phyloP scores from a whole-genome alignment of 2,888 invertebrate genomes.

The Synergus gifuensis region DNA sequence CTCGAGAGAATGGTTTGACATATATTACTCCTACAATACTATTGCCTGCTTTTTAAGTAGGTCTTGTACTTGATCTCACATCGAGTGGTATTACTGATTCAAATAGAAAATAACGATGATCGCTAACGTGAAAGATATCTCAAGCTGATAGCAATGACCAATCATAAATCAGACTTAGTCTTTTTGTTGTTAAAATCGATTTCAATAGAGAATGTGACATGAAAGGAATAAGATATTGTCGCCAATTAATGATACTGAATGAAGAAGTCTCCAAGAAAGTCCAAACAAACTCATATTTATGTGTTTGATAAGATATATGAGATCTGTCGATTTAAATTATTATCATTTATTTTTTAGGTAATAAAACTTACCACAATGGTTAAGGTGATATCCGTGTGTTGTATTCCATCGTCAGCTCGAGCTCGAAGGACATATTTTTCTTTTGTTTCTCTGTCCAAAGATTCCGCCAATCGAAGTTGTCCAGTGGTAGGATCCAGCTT shows the following conservation, averaged over 20 bases:
- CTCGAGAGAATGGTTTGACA: slow-evolving; percentile 32
- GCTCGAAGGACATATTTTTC: slow-evolving; percentile 89
- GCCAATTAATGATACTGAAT: slow-evolving; percentile 31
- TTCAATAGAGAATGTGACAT: slow-evolving; percentile 36
- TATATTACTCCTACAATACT: slow-evolving; percentile 33
- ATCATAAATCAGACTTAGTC: slow-evolving; percentile 40
- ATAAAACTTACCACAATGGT: slow-evolving; percentile 85
- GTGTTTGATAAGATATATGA: not conserved
- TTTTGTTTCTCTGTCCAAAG: slow-evolving; percentile 90
- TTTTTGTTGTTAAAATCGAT: slow-evolving; percentile 30
- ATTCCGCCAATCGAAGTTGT: slow-evolving; percentile 86
- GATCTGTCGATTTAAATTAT: not conserved
- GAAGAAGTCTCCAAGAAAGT: slow-evolving; percentile 7
- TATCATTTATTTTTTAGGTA: not conserved
- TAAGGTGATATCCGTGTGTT: slow-evolving; percentile 88
- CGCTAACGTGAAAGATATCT: slow-evolving; percentile 28
- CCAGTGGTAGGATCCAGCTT: slow-evolving; percentile 86
- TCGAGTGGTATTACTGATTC: slow-evolving; percentile 17
- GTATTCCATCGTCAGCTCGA: slow-evolving; percentile 93
- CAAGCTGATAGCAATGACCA: slow-evolving; percentile 30
- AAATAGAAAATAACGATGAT: slow-evolving; percentile 38
- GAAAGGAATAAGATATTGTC: slow-evolving; percentile 32
- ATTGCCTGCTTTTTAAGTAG: slow-evolving; percentile 36
- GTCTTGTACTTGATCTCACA: slow-evolving; percentile 35
- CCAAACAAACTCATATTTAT: slow-evolving; percentile 4